A percentile compares a stretch with the other conserved stretches of the same genome.
These are phyloP conservation scores for Eclectus roratus DNA, from an alignment of 2,113 vertebrate species.

Conservation along the genomic window DNA sequence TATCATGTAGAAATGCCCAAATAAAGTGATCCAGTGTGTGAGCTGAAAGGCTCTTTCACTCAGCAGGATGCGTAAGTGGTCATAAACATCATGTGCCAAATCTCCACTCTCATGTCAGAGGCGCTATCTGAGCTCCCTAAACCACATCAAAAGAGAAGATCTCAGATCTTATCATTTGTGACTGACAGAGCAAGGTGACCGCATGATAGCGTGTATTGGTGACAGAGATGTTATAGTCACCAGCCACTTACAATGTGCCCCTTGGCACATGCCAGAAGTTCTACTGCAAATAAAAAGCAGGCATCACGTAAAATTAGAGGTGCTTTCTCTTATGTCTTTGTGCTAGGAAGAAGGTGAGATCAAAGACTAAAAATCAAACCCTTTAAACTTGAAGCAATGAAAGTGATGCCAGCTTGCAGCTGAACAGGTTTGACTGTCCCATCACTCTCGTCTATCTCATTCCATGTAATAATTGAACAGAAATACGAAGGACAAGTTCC, in stretches of 20 bases:
- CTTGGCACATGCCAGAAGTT: not conserved
- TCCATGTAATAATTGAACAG: not conserved
- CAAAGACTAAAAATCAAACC: not conserved
- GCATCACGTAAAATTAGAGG: not conserved
- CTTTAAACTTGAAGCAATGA: not conserved
- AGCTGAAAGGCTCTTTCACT: not conserved
- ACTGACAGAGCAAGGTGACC: not conserved
- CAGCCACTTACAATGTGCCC: rapidly evolving
- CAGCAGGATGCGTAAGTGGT: not conserved
- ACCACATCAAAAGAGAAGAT: not conserved
- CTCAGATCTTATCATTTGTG: not conserved
- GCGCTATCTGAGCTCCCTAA: not conserved
- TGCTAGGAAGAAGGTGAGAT: not conserved
- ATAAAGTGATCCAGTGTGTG: not conserved
- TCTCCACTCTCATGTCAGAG: not conserved
- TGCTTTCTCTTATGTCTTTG: not conserved
- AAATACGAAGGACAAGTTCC: not conserved
- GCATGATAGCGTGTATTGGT: not conserved
- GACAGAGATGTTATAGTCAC: not conserved
- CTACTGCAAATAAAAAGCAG: not conserved
- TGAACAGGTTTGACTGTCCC: not conserved
- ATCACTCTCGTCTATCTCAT: not conserved
- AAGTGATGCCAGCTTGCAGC: not conserved
- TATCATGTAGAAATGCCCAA: not conserved
- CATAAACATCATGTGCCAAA: not conserved